Conservation (phyloP, 2,888 invertebrate species). For the Aleiodes leptofemur region DNA sequence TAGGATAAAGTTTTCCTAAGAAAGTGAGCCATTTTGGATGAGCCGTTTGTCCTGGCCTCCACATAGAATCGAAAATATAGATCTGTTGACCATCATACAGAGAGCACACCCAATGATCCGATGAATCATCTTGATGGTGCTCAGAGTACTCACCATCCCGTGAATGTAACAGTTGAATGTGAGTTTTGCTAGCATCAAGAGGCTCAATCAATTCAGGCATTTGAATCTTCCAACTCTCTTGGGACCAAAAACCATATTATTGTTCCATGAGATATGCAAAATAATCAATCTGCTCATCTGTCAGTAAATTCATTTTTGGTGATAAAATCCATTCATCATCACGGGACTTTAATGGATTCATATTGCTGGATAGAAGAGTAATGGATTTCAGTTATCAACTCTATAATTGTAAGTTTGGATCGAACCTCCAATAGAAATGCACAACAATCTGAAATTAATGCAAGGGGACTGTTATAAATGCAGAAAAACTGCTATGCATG, state of each 20-base stretch:
- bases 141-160: background rate
- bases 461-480: too few relatives aligned
- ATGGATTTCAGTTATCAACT: too few relatives aligned
- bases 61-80: too few relatives aligned
- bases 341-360: conserved; percentile 13
- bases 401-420: too few relatives aligned
- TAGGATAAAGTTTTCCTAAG: too few relatives aligned
- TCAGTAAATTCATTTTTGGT: conserved; percentile 7
- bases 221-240: conserved; percentile 22
- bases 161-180: background rate
- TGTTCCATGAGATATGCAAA: background rate
- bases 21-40: background rate
- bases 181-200: too few relatives aligned
- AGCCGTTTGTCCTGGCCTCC: background rate
- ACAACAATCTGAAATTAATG: too few relatives aligned
- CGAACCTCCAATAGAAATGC: too few relatives aligned
- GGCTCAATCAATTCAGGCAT: background rate
- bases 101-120: too few relatives aligned
- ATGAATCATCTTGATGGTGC: too few relatives aligned
- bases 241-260: conserved; percentile 4
- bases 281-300: conserved; percentile 16
- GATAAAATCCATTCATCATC: background rate
- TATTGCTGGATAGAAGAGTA: background rate
- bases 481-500: too few relatives aligned
- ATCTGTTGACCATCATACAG: too few relatives aligned